These are phyloP conservation scores for Amblyteles armatorius DNA, from an alignment of 2,888 invertebrate species.

Conservation along the genomic window DNA sequence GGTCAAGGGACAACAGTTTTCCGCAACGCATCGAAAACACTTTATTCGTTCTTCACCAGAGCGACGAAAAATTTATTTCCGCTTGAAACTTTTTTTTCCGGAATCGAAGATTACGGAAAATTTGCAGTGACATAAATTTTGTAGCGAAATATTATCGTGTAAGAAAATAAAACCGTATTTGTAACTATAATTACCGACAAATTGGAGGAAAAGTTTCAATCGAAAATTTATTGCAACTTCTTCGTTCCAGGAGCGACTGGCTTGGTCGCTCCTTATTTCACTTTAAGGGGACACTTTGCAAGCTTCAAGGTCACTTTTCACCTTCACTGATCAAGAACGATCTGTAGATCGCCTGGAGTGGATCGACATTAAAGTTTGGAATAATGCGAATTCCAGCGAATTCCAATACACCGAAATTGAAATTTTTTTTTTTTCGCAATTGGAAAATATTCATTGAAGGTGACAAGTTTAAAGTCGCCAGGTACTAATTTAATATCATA, in stretches of 20 bases:
- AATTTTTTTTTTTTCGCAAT: background rate
- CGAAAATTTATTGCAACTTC: background rate
- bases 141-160: background rate
- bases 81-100: background rate
- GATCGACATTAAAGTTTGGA: background rate
- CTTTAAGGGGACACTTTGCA: background rate
- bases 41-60: background rate
- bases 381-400: too few relatives aligned
- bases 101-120: background rate
- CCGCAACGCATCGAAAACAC: background rate
- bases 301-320: background rate
- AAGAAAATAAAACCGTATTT: background rate
- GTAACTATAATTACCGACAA: background rate
- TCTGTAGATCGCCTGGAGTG: background rate
- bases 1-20: slow-evolving; percentile 70
- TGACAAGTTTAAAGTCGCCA: background rate
- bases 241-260: background rate
- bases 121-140: background rate
- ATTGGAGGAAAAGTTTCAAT: background rate
- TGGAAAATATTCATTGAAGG: background rate
- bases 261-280: background rate
- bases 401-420: background rate
- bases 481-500: background rate
- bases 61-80: background rate
- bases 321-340: background rate